A percentile compares a stretch with the other conserved stretches of the same genome.
These are phyloP conservation scores for Brenthis daphne DNA, from an alignment of 2,888 invertebrate species.

Conservation along the genomic window DNA sequence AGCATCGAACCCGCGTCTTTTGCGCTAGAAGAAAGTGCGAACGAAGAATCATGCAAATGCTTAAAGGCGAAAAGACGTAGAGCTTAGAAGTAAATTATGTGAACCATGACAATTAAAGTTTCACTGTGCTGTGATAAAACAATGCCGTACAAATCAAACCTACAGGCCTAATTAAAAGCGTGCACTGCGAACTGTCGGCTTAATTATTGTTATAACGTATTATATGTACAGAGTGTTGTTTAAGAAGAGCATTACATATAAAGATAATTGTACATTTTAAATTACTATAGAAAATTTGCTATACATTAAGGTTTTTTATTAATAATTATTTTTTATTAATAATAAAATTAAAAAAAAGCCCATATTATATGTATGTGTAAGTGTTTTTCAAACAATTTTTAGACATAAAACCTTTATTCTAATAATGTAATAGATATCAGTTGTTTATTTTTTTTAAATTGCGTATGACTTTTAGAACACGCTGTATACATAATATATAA, in stretches of 20 bases:
- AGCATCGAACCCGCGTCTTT: constrained; percentile 1
- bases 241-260: neutral
- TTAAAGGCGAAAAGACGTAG: neutral
- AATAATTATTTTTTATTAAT: too few relatives aligned
- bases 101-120: constrained; percentile 19
- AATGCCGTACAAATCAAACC: constrained; percentile 23
- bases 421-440: neutral
- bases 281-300: too few relatives aligned
- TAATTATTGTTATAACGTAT: constrained; percentile 36
- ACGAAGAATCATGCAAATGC: too few relatives aligned
- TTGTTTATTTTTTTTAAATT: neutral
- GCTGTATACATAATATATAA: constrained; percentile 20
- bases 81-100: neutral
- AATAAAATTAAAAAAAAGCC: too few relatives aligned
- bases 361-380: too few relatives aligned
- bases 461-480: neutral
- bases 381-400: too few relatives aligned
- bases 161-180: constrained; percentile 34
- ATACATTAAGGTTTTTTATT: too few relatives aligned
- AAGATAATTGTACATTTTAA: neutral
- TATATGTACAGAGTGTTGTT: constrained; percentile 24
- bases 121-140: constrained; percentile 25
- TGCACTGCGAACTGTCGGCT: constrained; percentile 35
- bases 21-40: too few relatives aligned
- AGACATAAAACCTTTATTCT: neutral